Percentiles rank a stretch among this genome's conserved stretches.
Conservation (phyloP, 2,797 vertebrate genomes). For the Sebastolobus alascanus region DNA sequence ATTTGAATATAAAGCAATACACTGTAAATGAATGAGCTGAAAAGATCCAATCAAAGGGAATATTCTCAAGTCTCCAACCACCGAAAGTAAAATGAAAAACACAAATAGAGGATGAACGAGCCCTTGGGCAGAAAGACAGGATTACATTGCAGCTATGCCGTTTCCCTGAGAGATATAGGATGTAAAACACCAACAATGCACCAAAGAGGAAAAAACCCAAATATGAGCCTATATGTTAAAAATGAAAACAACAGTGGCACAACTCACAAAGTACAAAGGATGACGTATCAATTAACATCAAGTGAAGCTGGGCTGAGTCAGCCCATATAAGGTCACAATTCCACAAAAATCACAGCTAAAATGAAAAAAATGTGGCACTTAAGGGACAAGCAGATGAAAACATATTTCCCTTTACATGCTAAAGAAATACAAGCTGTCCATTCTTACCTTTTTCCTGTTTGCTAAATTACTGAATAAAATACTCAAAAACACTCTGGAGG, state of each 20-base stretch:
- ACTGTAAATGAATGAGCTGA: neutral
- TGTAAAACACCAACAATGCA: neutral
- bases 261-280: neutral
- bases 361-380: conserved; percentile 21
- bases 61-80: neutral
- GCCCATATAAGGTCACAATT: neutral
- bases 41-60: neutral
- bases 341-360: conserved; percentile 15
- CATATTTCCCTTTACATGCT: conserved; percentile 19
- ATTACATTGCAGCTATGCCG: neutral
- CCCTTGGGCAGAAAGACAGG: neutral
- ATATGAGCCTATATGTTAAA: neutral
- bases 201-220: conserved; percentile 3
- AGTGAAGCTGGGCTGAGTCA: neutral
- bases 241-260: conserved; percentile 4
- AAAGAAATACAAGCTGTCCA: neutral
- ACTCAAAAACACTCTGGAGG: neutral
- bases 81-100: conserved; percentile 34
- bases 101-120: conserved; percentile 8
- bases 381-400: conserved; percentile 46
- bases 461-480: neutral
- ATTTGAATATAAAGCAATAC: neutral
- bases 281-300: neutral
- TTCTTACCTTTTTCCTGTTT: conserved; percentile 20
- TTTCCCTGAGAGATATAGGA: neutral